These are phyloP conservation scores for Drosophila multiciliata DNA, from an alignment of 2,888 invertebrate species.

Conservation along the genomic window DNA sequence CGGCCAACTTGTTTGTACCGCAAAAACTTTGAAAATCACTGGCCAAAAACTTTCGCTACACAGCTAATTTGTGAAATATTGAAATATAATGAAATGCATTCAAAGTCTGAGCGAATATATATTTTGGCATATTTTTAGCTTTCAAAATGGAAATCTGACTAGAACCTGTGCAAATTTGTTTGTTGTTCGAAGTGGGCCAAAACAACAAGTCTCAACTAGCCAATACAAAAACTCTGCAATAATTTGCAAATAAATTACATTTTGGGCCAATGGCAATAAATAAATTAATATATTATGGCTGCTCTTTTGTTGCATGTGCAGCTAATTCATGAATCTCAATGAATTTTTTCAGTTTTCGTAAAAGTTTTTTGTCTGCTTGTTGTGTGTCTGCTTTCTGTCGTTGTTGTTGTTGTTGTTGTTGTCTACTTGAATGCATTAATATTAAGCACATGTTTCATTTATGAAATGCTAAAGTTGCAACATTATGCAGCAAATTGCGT, in stretches of 20 bases:
- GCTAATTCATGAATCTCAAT: constrained; percentile 61
- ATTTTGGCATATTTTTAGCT: constrained; percentile 37
- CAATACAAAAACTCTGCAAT: constrained; percentile 22
- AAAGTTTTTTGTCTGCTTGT: not conserved
- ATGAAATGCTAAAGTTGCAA: constrained; percentile 70
- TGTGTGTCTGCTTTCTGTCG: not conserved
- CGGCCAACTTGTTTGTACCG: constrained; percentile 16
- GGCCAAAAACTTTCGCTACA: constrained; percentile 41
- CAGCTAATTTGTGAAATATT: constrained; percentile 21
- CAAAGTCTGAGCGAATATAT: constrained; percentile 16
- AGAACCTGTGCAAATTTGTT: constrained; percentile 4
- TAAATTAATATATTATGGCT: constrained; percentile 36
- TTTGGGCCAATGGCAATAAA: constrained; percentile 51
- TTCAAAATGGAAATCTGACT: constrained; percentile 35
- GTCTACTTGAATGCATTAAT: constrained; percentile 63
- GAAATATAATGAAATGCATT: not conserved
- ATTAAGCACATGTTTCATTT: constrained; percentile 80
- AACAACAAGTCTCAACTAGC: constrained; percentile 20
- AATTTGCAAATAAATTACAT: constrained; percentile 68
- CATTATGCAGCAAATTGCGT: constrained; percentile 49
- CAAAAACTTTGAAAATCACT: constrained; percentile 45
- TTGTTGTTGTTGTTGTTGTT: constrained; percentile 16
- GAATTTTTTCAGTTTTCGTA: constrained; percentile 27
- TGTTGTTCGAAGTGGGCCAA: not conserved
- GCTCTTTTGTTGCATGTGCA: not conserved